Evolutionary conservation across 2,888 invertebrate species (phyloP).

Genomic region (Pilophorus perplexus): DNA sequence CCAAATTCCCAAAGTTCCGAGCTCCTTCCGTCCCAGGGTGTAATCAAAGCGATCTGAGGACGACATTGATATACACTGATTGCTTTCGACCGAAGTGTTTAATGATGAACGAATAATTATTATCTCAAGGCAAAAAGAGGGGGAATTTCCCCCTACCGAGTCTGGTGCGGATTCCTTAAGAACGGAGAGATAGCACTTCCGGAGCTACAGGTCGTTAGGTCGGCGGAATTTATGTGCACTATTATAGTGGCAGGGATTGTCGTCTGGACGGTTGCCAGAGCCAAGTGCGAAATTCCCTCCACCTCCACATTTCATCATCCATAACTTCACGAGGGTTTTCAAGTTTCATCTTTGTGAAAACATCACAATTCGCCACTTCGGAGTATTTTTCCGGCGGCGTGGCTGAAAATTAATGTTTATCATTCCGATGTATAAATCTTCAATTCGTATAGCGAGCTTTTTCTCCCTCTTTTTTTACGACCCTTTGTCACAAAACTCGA

Average conservation of each 20-base stretch:
- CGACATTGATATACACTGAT: not conserved
- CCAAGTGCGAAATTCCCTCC: not conserved
- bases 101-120: no score
- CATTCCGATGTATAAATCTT: no score
- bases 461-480: no score
- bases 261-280: not conserved
- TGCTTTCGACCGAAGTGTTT: no score
- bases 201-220: conserved; percentile 11
- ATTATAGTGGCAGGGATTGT: not conserved
- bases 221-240: conserved; percentile 4
- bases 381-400: no score
- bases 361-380: no score
- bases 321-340: not conserved
- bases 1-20: not conserved
- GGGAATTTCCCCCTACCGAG: not conserved
- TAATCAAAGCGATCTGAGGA: conserved; percentile 4
- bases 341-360: no score
- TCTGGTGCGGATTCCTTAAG: not conserved
- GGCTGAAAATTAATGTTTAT: no score
- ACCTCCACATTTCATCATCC: no score
- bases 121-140: no score
- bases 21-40: not conserved
- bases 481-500: no score
- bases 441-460: no score
- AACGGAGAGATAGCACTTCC: conserved; percentile 6